A percentile compares a stretch with the other conserved stretches of the same genome.
phyloP scores from a whole-genome alignment of 2,113 vertebrate species.

The Laterallus jamaicensis region DNA sequence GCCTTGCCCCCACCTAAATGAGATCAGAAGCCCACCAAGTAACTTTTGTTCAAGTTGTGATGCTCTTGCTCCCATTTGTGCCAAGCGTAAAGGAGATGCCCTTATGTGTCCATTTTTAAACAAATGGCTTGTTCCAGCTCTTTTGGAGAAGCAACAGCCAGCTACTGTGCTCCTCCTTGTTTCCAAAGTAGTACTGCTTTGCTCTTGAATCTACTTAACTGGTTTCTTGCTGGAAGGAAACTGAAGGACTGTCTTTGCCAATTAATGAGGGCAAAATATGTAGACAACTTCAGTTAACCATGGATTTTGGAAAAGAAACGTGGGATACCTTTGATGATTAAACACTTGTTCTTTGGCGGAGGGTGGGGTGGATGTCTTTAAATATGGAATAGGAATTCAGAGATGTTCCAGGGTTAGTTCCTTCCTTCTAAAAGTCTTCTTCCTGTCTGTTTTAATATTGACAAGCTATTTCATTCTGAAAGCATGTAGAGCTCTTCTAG shows the following conservation, averaged over 20 bases:
- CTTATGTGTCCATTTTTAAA: neutral
- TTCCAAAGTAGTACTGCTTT: neutral
- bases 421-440: neutral
- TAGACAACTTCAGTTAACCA: neutral
- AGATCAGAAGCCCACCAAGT: neutral
- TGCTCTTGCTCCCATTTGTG: neutral
- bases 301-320: neutral
- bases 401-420: neutral
- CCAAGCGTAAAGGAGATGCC: neutral
- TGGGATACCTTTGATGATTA: neutral
- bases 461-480: neutral
- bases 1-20: neutral
- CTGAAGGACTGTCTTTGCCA: neutral
- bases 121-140: neutral
- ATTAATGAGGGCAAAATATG: neutral
- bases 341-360: neutral
- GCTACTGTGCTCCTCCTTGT: neutral
- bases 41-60: neutral
- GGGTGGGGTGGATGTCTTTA: neutral
- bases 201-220: conserved; percentile 4
- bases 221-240: conserved; percentile 21
- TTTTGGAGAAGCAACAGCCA: neutral
- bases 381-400: neutral
- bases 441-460: neutral
- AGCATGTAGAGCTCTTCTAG: neutral